Base-by-base conservation (phyloP, 2,797 vertebrate species). In the Avahi laniger region DNA sequence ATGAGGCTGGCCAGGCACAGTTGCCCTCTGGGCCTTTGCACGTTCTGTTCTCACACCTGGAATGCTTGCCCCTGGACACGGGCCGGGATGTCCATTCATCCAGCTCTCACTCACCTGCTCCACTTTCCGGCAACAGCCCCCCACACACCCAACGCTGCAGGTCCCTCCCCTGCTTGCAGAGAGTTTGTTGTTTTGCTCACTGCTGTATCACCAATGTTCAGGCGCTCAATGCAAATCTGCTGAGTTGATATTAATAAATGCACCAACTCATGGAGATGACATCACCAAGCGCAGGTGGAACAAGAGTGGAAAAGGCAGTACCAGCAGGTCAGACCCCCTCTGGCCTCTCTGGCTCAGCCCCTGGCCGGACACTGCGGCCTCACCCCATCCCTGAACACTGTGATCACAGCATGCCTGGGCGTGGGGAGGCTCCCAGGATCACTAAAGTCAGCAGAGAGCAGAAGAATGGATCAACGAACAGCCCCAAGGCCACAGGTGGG, bases 341-440 rank as follows among this genome's bases (percentile, higher is more conserved):
- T 20, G 41, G 67, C 22, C 38, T 26, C 15, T 54, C 17, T 17
- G 12, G 54, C 24, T 4, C 18, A 54, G 30, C 26, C 33, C 14
- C 41, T 17, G 12, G 38, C 35, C 3, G 18, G 50, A 24, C 57
- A 7, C 20, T 48, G 30, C 12, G 13, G 33, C n/a, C n/a, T 26
- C 67, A 69, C 15, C 33, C 0, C n/a, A 4, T 30, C 67, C 28
- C 28, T 35, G 59, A 80, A 43, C 24, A 33, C 20, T 0, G 4
- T 26, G 65, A n/a, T 12, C 83, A 52, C 30, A 1, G 59, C n/a
- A 2, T 0, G 78, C 24, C 89, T 2, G 0, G 26, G 1, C 1
- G n/a, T 2, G 38, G 4, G 33, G 30, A 20, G 41, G 35, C 28
- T 48, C 30, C 24, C 17, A 22, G 76, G 79, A 69, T 91, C 89